Conservation (phyloP, 1,140 invertebrate species). For the Drosophila melanica region DNA sequence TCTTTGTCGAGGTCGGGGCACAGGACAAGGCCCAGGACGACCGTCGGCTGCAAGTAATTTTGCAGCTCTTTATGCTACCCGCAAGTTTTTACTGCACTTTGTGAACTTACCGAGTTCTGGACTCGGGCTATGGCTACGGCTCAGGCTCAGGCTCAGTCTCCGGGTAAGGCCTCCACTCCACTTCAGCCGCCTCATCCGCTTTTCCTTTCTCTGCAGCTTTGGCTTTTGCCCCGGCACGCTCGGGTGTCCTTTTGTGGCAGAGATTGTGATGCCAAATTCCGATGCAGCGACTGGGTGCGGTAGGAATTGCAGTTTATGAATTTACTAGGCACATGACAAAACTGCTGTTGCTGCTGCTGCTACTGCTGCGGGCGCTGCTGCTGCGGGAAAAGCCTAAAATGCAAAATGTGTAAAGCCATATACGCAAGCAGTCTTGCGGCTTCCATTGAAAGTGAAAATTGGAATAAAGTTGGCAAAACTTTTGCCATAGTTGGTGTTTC, state of each 20-base stretch:
- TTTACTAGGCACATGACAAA: slow-evolving; percentile 73
- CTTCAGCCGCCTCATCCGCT: background rate
- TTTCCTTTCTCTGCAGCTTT: background rate
- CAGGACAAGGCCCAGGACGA: slow-evolving; percentile 52
- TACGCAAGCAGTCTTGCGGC: slow-evolving; percentile 20
- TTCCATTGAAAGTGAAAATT: slow-evolving; percentile 28
- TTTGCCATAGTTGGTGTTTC: background rate
- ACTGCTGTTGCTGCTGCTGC: slow-evolving; percentile 26
- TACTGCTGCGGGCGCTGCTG: slow-evolving; percentile 27
- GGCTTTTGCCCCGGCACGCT: slow-evolving; percentile 26
- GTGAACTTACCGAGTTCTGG: slow-evolving; percentile 54
- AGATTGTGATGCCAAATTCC: slow-evolving; percentile 43
- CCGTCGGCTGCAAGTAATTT: slow-evolving; percentile 59
- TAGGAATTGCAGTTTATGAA: slow-evolving; percentile 73
- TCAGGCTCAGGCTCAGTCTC: background rate
- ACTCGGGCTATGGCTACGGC: slow-evolving; percentile 12
- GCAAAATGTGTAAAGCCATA: slow-evolving; percentile 50
- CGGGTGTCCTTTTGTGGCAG: slow-evolving; percentile 54
- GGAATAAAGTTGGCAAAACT: slow-evolving; percentile 3
- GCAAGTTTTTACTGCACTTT: slow-evolving; percentile 82
- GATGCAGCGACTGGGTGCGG: slow-evolving; percentile 33
- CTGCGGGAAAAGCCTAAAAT: slow-evolving; percentile 30
- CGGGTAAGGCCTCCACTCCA: no score
- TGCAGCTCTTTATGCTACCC: slow-evolving; percentile 79
- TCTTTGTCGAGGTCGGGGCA: slow-evolving; percentile 49